A percentile compares a stretch with the other conserved stretches of the same genome.
These are phyloP conservation scores for Abrostola tripartita DNA, from an alignment of 2,888 invertebrate species.

Conservation along the genomic window DNA sequence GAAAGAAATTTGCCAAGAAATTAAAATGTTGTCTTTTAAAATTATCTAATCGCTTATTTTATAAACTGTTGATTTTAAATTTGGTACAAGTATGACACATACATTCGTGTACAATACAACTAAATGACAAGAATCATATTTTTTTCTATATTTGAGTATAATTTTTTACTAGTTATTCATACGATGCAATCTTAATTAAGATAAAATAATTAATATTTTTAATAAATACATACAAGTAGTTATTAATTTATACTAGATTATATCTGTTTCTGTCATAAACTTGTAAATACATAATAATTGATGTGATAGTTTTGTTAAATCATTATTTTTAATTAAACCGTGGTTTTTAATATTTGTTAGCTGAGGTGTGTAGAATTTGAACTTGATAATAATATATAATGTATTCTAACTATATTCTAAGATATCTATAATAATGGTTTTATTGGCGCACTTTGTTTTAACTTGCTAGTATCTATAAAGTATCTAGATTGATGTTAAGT, in stretches of 20 bases:
- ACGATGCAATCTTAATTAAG: conserved; percentile 44
- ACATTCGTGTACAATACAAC: conserved; percentile 9
- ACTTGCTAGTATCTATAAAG: too few relatives aligned
- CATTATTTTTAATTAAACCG: conserved; percentile 31
- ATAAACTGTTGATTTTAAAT: conserved; percentile 26
- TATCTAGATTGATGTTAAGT: too few relatives aligned
- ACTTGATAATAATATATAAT: neutral
- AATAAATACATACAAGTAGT: conserved; percentile 52
- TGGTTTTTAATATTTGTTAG: conserved; percentile 19
- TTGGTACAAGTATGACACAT: conserved; percentile 9
- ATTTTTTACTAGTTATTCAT: conserved; percentile 34
- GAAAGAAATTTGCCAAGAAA: too few relatives aligned
- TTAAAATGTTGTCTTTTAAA: too few relatives aligned
- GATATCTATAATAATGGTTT: neutral
- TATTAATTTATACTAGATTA: conserved; percentile 55
- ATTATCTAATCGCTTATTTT: neutral
- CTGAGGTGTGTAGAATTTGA: neutral
- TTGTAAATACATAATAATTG: conserved; percentile 63
- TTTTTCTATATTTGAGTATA: conserved; percentile 38
- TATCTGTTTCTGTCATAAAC: conserved; percentile 42
- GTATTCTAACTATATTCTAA: neutral
- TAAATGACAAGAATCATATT: conserved; percentile 19
- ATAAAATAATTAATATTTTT: conserved; percentile 53
- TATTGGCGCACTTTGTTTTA: too few relatives aligned
- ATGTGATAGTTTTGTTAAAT: conserved; percentile 67